These are phyloP conservation scores for Arvicanthis niloticus DNA, from an alignment of 2,113 vertebrate species.

Conservation along the genomic window DNA sequence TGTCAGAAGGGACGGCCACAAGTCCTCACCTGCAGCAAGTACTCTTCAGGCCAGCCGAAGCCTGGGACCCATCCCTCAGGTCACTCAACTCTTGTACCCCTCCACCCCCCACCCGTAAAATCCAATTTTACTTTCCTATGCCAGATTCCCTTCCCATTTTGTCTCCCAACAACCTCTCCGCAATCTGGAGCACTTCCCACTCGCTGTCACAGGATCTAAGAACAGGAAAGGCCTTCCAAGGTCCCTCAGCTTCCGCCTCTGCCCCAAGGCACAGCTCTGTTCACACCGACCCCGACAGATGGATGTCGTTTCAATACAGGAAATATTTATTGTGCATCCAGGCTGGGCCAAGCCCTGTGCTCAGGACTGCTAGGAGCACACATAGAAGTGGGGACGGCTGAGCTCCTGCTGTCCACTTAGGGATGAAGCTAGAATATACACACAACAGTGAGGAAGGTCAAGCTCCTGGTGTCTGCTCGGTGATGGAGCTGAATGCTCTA, in stretches of 20 bases:
- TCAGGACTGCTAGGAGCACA: slow-evolving; percentile 45
- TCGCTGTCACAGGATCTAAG: slow-evolving; percentile 78
- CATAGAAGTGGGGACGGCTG: not conserved
- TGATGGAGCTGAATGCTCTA: not conserved
- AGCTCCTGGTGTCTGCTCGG: not conserved
- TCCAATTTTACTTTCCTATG: slow-evolving; percentile 65
- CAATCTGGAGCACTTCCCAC: slow-evolving; percentile 72
- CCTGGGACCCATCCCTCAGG: not conserved
- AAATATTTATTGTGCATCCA: slow-evolving; percentile 80
- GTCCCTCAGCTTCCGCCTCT: slow-evolving; percentile 74
- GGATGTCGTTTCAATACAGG: slow-evolving; percentile 81
- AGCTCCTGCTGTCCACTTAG: not conserved
- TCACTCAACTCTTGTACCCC: not conserved
- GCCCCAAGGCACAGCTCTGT: slow-evolving; percentile 82
- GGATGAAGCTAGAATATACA: not conserved
- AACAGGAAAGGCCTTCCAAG: slow-evolving; percentile 72
- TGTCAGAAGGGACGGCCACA: not conserved
- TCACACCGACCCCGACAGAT: slow-evolving; percentile 80
- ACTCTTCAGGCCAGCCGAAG: not conserved
- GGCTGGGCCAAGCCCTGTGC: slow-evolving; percentile 67
- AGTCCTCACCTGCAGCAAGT: slow-evolving; percentile 24
- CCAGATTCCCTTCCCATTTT: slow-evolving; percentile 53
- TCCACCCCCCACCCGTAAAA: not conserved
- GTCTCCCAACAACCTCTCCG: slow-evolving; percentile 69
- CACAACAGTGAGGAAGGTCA: not conserved